Evolutionary conservation across 2,888 invertebrate species (phyloP).

Genomic region (Neoitamus cyanurus): DNA sequence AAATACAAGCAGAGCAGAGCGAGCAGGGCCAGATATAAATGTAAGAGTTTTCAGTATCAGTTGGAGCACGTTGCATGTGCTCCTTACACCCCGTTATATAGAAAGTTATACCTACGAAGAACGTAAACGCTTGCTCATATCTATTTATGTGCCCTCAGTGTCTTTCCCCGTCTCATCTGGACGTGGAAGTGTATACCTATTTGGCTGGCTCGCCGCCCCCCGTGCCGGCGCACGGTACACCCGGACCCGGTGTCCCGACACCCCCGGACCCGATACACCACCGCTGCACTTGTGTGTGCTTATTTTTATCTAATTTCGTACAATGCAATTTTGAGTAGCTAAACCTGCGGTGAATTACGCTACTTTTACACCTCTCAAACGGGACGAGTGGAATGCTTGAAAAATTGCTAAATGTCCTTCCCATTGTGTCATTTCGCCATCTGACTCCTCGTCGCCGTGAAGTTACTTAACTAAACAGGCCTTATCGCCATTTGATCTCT

Average conservation of each 20-base stretch:
- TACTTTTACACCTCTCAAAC: slow-evolving; percentile 40
- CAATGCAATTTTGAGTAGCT: slow-evolving; percentile 47
- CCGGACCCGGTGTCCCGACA: not conserved
- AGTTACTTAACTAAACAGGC: slow-evolving; percentile 44
- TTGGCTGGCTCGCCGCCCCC: not conserved
- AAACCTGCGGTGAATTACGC: slow-evolving; percentile 35
- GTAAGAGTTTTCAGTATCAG: slow-evolving; percentile 45
- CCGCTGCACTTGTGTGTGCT: slow-evolving; percentile 40
- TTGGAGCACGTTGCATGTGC: slow-evolving; percentile 44
- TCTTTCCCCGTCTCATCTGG: slow-evolving; percentile 43
- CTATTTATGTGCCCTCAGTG: slow-evolving; percentile 44
- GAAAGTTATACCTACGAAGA: slow-evolving; percentile 42
- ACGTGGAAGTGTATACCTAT: slow-evolving; percentile 37
- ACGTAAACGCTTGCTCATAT: slow-evolving; percentile 39
- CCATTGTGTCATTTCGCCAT: slow-evolving; percentile 46
- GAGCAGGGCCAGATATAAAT: slow-evolving; percentile 39
- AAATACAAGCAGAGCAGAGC: slow-evolving; percentile 37
- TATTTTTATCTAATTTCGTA: slow-evolving; percentile 46
- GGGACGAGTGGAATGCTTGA: slow-evolving; percentile 42
- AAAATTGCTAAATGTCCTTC: slow-evolving; percentile 45
- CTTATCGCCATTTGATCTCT: slow-evolving; percentile 34
- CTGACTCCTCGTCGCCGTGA: slow-evolving; percentile 15
- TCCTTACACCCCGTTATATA: slow-evolving; percentile 20
- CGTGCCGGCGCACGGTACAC: not conserved
- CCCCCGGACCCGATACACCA: not conserved